Evolutionary conservation across 2,888 invertebrate species (phyloP).

Genomic region (Operophtera brumata): DNA sequence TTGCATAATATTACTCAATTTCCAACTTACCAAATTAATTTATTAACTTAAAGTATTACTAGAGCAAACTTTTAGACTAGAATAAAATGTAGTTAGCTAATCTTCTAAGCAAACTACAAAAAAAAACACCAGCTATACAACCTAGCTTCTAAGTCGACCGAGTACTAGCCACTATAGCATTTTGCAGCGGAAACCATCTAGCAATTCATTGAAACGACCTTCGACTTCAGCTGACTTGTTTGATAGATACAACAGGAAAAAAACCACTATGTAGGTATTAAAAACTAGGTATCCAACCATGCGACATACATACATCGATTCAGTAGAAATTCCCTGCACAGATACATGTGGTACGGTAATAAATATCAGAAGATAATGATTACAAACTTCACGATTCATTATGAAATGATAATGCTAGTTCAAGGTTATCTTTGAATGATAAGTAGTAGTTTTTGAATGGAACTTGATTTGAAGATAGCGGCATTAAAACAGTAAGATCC

Average conservation of each 20-base stretch:
- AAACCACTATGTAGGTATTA: not conserved
- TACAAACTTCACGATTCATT: constrained; percentile 13
- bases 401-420: constrained; percentile 15
- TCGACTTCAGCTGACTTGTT: constrained; percentile 2
- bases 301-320: constrained; percentile 14
- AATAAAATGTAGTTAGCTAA: too few species aligned
- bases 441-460: constrained; percentile 1
- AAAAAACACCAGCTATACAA: too few species aligned
- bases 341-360: constrained; percentile 12
- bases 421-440: constrained; percentile 24
- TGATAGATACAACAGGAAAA: not conserved
- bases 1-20: too few species aligned
- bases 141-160: not conserved
- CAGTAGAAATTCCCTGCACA: constrained; percentile 14
- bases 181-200: not conserved
- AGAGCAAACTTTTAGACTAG: too few species aligned
- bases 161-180: constrained; percentile 3
- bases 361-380: constrained; percentile 12
- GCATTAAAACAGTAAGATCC: not conserved
- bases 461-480: not conserved
- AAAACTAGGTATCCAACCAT: constrained; percentile 5
- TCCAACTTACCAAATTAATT: too few species aligned
- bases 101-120: too few species aligned
- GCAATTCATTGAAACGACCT: constrained; percentile 22
- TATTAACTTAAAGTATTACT: too few species aligned